Evolutionary conservation across 1,140 invertebrate species (phyloP).

Genomic region (Theocolax elegans): DNA sequence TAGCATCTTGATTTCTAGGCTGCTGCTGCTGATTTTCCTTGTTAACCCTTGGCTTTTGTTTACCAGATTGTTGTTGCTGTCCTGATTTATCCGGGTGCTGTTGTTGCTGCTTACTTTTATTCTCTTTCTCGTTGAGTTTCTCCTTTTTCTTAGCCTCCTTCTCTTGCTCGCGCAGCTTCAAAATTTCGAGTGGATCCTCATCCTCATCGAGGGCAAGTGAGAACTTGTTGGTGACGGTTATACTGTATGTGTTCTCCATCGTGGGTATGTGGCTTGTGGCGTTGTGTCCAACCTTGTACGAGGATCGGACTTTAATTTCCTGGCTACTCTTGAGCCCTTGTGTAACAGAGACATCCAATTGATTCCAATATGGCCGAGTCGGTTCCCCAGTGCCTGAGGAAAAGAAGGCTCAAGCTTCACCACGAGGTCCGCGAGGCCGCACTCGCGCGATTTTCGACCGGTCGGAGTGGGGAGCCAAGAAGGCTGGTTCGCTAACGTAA

Average conservation of each 20-base stretch:
- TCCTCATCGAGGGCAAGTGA: constrained; percentile 88
- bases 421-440: constrained; percentile 62
- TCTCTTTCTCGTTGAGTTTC: constrained; percentile 88
- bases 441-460: constrained; percentile 34
- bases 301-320: constrained; percentile 63
- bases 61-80: constrained; percentile 64
- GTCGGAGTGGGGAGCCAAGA: constrained; percentile 16
- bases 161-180: constrained; percentile 82
- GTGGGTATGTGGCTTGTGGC: constrained; percentile 15
- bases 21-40: constrained; percentile 76
- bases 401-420: constrained; percentile 51
- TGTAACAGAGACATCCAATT: constrained; percentile 66
- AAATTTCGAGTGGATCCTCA: constrained; percentile 90
- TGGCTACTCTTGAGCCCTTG: constrained; percentile 68
- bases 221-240: constrained; percentile 92
- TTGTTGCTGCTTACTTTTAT: constrained; percentile 76
- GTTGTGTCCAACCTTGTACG: constrained; percentile 58
- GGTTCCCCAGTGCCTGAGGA: constrained; percentile 42
- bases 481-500: constrained; percentile 23
- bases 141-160: constrained; percentile 85
- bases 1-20: constrained; percentile 66
- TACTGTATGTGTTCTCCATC: constrained; percentile 94
- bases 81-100: background rate
- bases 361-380: constrained; percentile 67
- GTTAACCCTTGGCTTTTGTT: constrained; percentile 68